These are phyloP conservation scores for Heliconius hermathena DNA, from an alignment of 1,140 invertebrate genomes.

Conservation along the genomic window DNA sequence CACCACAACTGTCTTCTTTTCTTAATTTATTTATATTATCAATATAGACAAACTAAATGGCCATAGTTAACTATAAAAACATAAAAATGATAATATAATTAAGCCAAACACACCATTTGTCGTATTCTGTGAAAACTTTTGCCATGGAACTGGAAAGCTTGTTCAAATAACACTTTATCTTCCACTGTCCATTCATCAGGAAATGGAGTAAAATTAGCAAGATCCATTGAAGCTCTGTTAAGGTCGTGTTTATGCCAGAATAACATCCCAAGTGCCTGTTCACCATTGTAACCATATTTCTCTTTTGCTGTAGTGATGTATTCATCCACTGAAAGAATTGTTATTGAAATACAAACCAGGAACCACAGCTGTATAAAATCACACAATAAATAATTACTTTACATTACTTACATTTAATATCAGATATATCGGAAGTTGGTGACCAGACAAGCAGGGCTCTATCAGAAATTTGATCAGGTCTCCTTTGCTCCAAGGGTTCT, in stretches of 20 bases:
- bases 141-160: constrained; percentile 98
- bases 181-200: constrained; percentile 99
- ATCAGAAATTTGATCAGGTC: constrained; percentile 86
- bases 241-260: constrained; percentile 99
- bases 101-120: constrained; percentile 91
- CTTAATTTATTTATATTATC: neutral
- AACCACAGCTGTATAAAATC: neutral
- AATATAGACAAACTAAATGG: neutral
- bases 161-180: constrained; percentile 98
- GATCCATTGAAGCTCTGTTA: constrained; percentile 93
- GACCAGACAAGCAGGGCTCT: constrained; percentile 97
- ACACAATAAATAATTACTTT: neutral
- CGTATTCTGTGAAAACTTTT: constrained; percentile 98
- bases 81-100: neutral
- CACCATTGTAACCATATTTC: constrained; percentile 98
- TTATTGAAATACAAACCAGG: neutral
- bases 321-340: constrained; percentile 89
- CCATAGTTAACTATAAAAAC: neutral
- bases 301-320: constrained; percentile 97
- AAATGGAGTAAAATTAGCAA: constrained; percentile 98
- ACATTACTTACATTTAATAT: constrained; percentile 89
- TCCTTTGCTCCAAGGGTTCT: constrained; percentile 83
- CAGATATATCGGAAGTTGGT: constrained; percentile 93
- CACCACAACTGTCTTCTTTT: too few relatives aligned
- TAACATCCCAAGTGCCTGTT: constrained; percentile 98